Conservation (phyloP, 2,797 vertebrate species). For the Margarornis squamiger region DNA sequence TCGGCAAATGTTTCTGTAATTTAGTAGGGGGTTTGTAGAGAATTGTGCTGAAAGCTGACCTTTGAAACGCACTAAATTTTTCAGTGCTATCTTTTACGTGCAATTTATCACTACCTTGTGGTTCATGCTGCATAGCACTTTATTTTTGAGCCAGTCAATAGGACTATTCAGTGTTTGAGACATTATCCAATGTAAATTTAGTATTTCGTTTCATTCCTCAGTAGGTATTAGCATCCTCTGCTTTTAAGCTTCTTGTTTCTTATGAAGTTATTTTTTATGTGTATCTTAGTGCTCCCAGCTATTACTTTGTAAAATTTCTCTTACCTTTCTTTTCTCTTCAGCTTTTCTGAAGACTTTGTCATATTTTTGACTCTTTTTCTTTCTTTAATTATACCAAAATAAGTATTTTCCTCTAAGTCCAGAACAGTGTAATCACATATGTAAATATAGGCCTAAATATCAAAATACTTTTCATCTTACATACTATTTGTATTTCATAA, state of each 20-base stretch:
- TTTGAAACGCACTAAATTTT: conserved; percentile 17
- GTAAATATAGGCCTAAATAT: background rate
- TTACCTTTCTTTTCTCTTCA: background rate
- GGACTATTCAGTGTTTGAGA: background rate
- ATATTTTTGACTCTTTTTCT: background rate
- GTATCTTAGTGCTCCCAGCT: background rate
- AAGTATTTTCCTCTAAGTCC: background rate
- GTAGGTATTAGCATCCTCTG: background rate
- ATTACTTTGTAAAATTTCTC: background rate
- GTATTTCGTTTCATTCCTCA: background rate
- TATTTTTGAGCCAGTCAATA: background rate
- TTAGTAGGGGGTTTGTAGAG: background rate
- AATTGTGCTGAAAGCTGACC: background rate
- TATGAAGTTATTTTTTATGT: background rate
- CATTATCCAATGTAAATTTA: background rate
- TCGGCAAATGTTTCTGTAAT: background rate
- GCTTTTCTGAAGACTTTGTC: background rate
- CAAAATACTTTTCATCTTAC: background rate
- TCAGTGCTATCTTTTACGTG: background rate
- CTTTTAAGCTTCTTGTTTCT: background rate
- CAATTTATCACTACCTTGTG: background rate
- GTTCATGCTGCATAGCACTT: background rate
- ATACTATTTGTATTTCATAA: background rate
- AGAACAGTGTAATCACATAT: background rate
- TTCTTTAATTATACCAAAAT: background rate